Conservation (phyloP, 2,113 vertebrate genomes). For the Oryzias melastigma region DNA sequence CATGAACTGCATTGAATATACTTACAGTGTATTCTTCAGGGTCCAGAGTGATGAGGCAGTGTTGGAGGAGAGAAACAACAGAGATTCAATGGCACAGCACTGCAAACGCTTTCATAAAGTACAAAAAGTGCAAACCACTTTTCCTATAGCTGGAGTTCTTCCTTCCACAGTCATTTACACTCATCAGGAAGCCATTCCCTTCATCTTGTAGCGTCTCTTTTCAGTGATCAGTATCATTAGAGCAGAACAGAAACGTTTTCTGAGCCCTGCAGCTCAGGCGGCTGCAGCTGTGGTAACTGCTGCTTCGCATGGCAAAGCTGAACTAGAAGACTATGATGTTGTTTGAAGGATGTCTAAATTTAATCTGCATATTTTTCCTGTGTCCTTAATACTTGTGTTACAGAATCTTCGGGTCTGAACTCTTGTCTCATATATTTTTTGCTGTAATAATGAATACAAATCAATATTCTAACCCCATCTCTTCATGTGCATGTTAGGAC, state of each 20-base stretch:
- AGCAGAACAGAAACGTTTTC: conserved; percentile 5
- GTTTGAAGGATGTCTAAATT: no score
- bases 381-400: no score
- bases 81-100: conserved; percentile 2
- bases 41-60: conserved; percentile 48
- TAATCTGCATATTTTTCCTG: no score
- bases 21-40: conserved; percentile 93
- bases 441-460: background rate
- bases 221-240: conserved; percentile 30
- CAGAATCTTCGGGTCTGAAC: no score
- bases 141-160: no score
- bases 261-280: conserved; percentile 7
- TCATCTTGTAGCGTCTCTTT: conserved; percentile 3
- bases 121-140: background rate
- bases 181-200: conserved; percentile 18
- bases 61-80: conserved; percentile 54
- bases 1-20: conserved; percentile 39
- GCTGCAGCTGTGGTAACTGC: background rate
- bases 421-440: no score
- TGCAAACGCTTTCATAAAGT: background rate
- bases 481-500: background rate
- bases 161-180: conserved; percentile 14
- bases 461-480: conserved; percentile 4
- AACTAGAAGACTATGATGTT: background rate
- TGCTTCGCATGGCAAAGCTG: background rate